Evolutionary conservation across 2,797 vertebrate species (phyloP).

Genomic region (Pelochelys cantorii): DNA sequence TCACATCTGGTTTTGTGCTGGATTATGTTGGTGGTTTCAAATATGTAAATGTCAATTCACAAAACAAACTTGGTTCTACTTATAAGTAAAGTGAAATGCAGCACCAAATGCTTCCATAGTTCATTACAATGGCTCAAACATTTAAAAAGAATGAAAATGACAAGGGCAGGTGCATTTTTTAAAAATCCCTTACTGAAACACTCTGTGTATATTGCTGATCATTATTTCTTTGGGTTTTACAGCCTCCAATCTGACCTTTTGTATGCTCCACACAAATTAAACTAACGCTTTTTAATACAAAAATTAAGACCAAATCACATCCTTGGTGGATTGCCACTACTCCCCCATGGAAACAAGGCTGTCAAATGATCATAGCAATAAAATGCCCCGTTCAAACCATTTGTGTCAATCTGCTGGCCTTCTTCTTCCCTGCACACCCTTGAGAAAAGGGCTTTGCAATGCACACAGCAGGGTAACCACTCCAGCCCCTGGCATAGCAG

Average conservation of each 20-base stretch:
- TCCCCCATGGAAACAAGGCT: neutral
- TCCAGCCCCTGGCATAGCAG: neutral
- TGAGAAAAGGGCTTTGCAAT: neutral
- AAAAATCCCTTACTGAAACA: slow-evolving; percentile 55
- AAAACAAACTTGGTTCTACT: slow-evolving; percentile 69
- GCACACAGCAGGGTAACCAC: neutral
- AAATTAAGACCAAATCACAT: neutral
- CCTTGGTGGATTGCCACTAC: neutral
- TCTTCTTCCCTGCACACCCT: neutral
- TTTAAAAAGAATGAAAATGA: slow-evolving; percentile 58
- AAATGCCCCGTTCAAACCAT: neutral
- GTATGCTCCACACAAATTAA: slow-evolving; percentile 35
- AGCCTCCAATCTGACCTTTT: neutral
- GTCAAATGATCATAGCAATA: fast-evolving
- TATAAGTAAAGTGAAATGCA: slow-evolving; percentile 64
- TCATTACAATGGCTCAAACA: slow-evolving; percentile 60
- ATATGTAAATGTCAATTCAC: slow-evolving; percentile 70
- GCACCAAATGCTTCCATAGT: neutral
- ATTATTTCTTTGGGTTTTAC: neutral
- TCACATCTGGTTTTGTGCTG: slow-evolving; percentile 55
- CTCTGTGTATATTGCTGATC: slow-evolving; percentile 50
- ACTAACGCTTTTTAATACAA: neutral
- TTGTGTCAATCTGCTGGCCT: fast-evolving
- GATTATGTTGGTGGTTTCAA: slow-evolving; percentile 58
- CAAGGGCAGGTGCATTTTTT: slow-evolving; percentile 40